These are phyloP conservation scores for Bambusicola thoracicus DNA, from an alignment of 2,113 vertebrate genomes.

Conservation along the genomic window DNA sequence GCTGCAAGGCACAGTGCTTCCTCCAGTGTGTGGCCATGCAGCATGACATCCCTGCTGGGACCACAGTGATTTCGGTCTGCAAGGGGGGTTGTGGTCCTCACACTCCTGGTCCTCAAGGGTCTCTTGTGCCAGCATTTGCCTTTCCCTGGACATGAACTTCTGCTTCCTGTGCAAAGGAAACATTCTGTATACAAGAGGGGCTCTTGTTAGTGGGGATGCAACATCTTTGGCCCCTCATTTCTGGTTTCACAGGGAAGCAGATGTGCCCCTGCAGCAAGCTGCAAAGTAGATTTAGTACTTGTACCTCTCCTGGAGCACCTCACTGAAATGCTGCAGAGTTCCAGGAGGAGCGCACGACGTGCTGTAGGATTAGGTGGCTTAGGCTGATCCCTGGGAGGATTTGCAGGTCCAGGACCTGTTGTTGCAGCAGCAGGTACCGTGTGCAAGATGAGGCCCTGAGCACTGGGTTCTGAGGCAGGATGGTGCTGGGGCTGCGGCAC, in stretches of 20 bases:
- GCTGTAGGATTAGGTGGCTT: slow-evolving; percentile 42
- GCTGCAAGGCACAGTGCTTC: accelerated
- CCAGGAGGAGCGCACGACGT: background rate
- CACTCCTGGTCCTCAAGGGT: background rate
- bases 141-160: background rate
- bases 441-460: background rate
- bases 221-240: background rate
- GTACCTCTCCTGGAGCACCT: slow-evolving; percentile 1
- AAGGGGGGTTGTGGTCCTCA: background rate
- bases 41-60: background rate
- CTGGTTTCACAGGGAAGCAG: background rate
- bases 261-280: background rate
- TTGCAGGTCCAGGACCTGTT: slow-evolving; percentile 26
- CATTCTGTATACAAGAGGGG: background rate
- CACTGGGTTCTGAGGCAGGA: background rate
- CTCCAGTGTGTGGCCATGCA: background rate
- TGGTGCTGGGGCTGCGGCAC: accelerated
- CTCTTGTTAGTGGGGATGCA: background rate
- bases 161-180: accelerated
- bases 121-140: background rate
- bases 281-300: slow-evolving; percentile 15
- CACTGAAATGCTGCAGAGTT: background rate
- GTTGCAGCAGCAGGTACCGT: background rate
- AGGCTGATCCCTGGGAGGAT: slow-evolving; percentile 39
- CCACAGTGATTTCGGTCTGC: background rate